A percentile compares a stretch with the other conserved stretches of the same genome.
Evolutionary conservation across 2,113 vertebrate species (phyloP).

Genomic region (Silurus asotus): DNA sequence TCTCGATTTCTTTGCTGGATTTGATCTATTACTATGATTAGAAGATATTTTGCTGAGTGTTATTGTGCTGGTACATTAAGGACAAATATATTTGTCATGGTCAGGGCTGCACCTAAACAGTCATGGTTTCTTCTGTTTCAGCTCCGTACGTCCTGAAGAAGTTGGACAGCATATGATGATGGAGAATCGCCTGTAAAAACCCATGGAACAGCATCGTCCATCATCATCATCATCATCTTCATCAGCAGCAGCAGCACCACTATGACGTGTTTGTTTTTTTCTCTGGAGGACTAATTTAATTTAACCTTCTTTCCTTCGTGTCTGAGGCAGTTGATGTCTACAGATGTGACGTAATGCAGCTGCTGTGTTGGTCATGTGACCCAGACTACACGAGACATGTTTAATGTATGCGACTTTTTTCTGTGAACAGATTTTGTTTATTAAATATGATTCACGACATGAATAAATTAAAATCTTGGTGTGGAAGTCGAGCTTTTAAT

Average conservation of each 20-base stretch:
- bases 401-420: not conserved
- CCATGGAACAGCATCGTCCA: slow-evolving; percentile 13
- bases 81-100: too few relatives aligned
- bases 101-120: too few relatives aligned
- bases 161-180: slow-evolving; percentile 89
- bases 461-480: not conserved
- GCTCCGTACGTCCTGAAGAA: slow-evolving; percentile 93
- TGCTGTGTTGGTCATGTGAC: not conserved
- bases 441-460: not conserved
- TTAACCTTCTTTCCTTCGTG: not conserved
- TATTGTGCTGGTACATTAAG: too few relatives aligned
- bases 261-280: not conserved
- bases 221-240: not conserved
- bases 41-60: too few relatives aligned
- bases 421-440: not conserved
- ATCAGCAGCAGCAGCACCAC: not conserved
- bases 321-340: not conserved
- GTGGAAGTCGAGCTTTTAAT: not conserved
- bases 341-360: not conserved
- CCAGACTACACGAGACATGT: not conserved
- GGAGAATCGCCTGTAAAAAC: not conserved
- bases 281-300: slow-evolving; percentile 5
- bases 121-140: slow-evolving; percentile 62
- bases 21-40: too few relatives aligned
- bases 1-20: too few relatives aligned